Evolutionary conservation across 1,140 invertebrate species (phyloP), one percentile per base, ranked within the genome.

Genomic region (Paralvinella palmiformis): DNA sequence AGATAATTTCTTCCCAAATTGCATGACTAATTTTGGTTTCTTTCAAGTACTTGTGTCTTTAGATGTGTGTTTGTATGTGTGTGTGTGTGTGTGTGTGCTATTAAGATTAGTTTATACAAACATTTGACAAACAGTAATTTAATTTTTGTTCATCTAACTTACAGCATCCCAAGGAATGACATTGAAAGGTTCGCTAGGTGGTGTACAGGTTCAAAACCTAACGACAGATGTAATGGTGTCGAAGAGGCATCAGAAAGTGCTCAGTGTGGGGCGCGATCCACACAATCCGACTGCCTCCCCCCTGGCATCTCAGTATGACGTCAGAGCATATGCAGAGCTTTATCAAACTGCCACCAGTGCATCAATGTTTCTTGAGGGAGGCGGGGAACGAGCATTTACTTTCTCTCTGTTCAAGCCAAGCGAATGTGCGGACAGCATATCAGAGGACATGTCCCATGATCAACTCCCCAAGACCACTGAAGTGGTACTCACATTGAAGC

Each of bases 181-280:
- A 44, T 86, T 93, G 58, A 85, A 88, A 68, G 94, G 93, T 0
- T 93, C 91, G 1, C 82, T 97, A 24, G 93, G 92, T 55, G 93
- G 93, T 10, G 83, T 96, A 36, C 93, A 96, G 75, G 72, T 86
- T 24, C 81, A 94, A n/a, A 92, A 96, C 79, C 86, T 96, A 53
- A 93, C 91, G 15, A 86, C 88, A 6, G 91, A 90, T 71, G n/a
- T n/a, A n/a, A n/a, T n/a, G n/a, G 89, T 88, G 0, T 27, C 33
- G 29, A 87, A 88, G 58, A 83, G 87, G 52, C 91, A 95, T 82
- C 88, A 92, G 73, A 82, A 90, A 60, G 90, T 95, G 64, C 79
- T 96, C 50, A 89, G 89, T 64, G 89, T 95, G 15, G 93, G 93
- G 1, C 84, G 87, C 59, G 90, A 91, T 79, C 88, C 85, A 0